A percentile compares a stretch with the other conserved stretches of the same genome.
These are phyloP conservation scores for Chascanopsetta lugubris DNA, from an alignment of 2,113 vertebrate species.

Conservation along the genomic window DNA sequence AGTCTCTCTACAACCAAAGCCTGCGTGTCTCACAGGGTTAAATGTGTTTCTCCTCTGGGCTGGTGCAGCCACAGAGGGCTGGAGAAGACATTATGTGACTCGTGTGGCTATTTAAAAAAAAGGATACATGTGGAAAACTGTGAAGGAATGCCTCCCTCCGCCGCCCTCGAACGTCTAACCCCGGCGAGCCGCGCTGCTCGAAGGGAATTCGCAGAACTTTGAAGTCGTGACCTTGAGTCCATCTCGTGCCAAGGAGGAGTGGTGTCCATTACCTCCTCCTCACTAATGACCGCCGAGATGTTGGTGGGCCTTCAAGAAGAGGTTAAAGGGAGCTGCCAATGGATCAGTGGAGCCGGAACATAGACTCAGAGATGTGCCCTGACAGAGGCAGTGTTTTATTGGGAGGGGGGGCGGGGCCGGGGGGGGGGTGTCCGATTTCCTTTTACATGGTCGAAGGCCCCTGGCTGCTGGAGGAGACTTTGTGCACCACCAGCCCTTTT, in stretches of 20 bases:
- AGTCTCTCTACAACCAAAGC: conserved; percentile 8
- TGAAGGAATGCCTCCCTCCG: conserved; percentile 51
- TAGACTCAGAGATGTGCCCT: conserved; percentile 43
- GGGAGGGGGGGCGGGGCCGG: too few relatives aligned
- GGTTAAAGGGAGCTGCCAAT: conserved; percentile 33
- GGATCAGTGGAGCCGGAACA: conserved; percentile 43
- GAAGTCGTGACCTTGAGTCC: conserved; percentile 68
- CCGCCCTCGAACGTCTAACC: conserved; percentile 44
- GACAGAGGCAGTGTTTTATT: conserved; percentile 53
- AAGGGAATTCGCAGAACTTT: conserved; percentile 59
- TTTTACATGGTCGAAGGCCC: conserved; percentile 37
- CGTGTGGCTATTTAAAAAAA: conserved; percentile 61
- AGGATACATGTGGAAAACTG: conserved; percentile 64
- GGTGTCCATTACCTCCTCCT: conserved; percentile 63
- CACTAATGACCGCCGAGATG: conserved; percentile 35
- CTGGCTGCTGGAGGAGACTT: conserved; percentile 50
- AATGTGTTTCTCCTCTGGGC: conserved; percentile 28
- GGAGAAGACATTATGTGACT: conserved; percentile 67
- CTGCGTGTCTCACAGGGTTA: conserved; percentile 11
- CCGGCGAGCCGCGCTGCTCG: conserved; percentile 38
- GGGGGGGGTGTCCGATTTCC: conserved; percentile 64
- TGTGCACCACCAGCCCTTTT: conserved; percentile 25
- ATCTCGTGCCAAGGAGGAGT: conserved; percentile 37
- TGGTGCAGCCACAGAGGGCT: conserved; percentile 54
- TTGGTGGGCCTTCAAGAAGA: conserved; percentile 34